A percentile compares a stretch with the other conserved stretches of the same genome.
phyloP scores from a whole-genome alignment of 2,113 vertebrate genomes.

The Ornithorhynchus anatinus region DNA sequence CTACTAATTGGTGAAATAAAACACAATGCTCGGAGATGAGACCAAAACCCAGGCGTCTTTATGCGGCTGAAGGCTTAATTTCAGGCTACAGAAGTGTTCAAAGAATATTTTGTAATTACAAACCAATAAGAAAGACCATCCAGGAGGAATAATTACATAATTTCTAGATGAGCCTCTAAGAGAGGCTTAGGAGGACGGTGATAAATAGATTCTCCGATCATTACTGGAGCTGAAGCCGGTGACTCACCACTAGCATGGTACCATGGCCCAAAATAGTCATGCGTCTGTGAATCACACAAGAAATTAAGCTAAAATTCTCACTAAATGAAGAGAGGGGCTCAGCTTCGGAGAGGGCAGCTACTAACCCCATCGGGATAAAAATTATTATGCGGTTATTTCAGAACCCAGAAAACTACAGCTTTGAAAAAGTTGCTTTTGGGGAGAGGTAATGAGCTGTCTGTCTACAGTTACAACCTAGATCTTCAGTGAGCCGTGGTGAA shows the following conservation, averaged over 20 bases:
- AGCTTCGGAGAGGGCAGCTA: slow-evolving; percentile 11
- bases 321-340: neutral
- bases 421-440: neutral
- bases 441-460: fast-evolving
- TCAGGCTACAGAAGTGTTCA: slow-evolving; percentile 47
- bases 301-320: slow-evolving; percentile 51
- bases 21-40: slow-evolving; percentile 15
- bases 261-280: slow-evolving; percentile 58
- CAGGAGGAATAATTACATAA: slow-evolving; percentile 79
- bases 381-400: neutral
- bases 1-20: slow-evolving; percentile 37
- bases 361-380: neutral
- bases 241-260: slow-evolving; percentile 68
- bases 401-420: neutral
- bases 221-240: slow-evolving; percentile 50
- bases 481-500: slow-evolving; percentile 27
- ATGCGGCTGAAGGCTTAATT: slow-evolving; percentile 56
- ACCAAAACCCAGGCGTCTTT: slow-evolving; percentile 33
- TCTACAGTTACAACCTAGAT: neutral
- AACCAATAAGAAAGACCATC: slow-evolving; percentile 70
- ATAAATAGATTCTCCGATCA: slow-evolving; percentile 71
- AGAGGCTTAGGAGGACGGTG: slow-evolving; percentile 52
- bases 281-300: slow-evolving; percentile 41
- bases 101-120: slow-evolving; percentile 69
- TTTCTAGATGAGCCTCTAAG: slow-evolving; percentile 59